Conservation (phyloP, 92 coral and sea anemone genomes). For the Porites rus region DNA sequence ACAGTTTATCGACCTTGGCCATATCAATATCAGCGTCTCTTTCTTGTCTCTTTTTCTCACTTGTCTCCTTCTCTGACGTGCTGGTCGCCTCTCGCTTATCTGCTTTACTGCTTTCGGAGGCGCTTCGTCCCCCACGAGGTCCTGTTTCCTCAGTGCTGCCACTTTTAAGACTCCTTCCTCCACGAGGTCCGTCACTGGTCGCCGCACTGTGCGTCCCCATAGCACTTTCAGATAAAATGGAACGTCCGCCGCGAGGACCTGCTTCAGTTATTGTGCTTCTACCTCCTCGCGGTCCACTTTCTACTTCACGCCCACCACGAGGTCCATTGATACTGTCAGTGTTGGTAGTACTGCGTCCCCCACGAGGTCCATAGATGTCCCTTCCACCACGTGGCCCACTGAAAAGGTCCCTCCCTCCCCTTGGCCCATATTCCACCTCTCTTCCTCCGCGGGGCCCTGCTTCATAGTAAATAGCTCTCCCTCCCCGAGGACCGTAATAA, state of each 20-base stretch:
- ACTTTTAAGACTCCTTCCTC: conserved; percentile 61
- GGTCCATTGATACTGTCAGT: conserved; percentile 21
- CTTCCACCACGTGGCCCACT: conserved; percentile 67
- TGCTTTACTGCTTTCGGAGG: neutral
- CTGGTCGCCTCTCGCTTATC: conserved; percentile 20
- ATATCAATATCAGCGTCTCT: conserved; percentile 30
- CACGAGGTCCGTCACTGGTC: conserved; percentile 57
- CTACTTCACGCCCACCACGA: conserved; percentile 58
- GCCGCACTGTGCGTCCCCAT: conserved; percentile 23
- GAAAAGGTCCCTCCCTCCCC: conserved; percentile 57
- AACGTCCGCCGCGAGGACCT: conserved; percentile 74
- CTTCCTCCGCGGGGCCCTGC: conserved; percentile 80
- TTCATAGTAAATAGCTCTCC: conserved; percentile 52
- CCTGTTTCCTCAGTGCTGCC: conserved; percentile 24
- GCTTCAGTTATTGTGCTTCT: conserved; percentile 18
- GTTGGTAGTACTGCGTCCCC: conserved; percentile 40
- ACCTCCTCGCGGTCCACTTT: conserved; percentile 57
- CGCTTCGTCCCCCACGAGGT: conserved; percentile 71
- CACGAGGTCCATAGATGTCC: conserved; percentile 61
- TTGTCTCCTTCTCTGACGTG: conserved; percentile 1
- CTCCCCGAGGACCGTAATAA: conserved; percentile 71
- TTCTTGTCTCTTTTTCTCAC: conserved; percentile 16
- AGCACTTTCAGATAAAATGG: conserved; percentile 44
- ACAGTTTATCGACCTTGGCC: conserved; percentile 39
- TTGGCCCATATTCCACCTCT: conserved; percentile 49